These are phyloP conservation scores for Hippocampus zosterae DNA, from an alignment of 2,113 vertebrate genomes.

Conservation along the genomic window DNA sequence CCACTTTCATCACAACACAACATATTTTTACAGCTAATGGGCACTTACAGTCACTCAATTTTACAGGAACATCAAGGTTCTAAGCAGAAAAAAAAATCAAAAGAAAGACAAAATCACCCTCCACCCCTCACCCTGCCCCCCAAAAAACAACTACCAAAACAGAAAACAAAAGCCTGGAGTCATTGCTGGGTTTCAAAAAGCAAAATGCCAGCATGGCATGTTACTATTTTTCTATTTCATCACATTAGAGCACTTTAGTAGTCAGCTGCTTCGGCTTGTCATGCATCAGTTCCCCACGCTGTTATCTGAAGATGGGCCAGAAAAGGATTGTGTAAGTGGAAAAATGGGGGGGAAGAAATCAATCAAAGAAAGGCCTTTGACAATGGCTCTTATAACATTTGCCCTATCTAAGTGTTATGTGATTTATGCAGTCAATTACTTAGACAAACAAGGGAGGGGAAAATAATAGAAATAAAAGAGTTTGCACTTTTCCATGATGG, in stretches of 20 bases:
- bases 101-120: background rate
- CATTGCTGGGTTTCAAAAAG: background rate
- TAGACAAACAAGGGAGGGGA: slow-evolving; percentile 3
- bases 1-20: slow-evolving; percentile 20
- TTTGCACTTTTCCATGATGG: slow-evolving; percentile 8
- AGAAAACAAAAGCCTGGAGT: background rate
- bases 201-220: background rate
- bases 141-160: background rate
- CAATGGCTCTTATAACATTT: slow-evolving; percentile 14
- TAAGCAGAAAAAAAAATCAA: slow-evolving; percentile 18
- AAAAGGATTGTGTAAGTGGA: background rate
- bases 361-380: slow-evolving; percentile 5
- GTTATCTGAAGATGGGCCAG: background rate
- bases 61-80: slow-evolving; percentile 22
- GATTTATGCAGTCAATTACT: slow-evolving; percentile 14
- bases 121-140: no score
- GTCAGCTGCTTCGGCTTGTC: background rate
- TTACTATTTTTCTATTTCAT: background rate
- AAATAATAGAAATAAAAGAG: slow-evolving; percentile 6
- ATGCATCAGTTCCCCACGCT: background rate
- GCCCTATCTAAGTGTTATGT: slow-evolving; percentile 1
- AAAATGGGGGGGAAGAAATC: background rate
- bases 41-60: background rate
- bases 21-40: slow-evolving; percentile 23
- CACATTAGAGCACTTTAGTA: background rate